Base-by-base conservation (phyloP, 2,888 invertebrate genomes). In the Vanessa cardui region DNA sequence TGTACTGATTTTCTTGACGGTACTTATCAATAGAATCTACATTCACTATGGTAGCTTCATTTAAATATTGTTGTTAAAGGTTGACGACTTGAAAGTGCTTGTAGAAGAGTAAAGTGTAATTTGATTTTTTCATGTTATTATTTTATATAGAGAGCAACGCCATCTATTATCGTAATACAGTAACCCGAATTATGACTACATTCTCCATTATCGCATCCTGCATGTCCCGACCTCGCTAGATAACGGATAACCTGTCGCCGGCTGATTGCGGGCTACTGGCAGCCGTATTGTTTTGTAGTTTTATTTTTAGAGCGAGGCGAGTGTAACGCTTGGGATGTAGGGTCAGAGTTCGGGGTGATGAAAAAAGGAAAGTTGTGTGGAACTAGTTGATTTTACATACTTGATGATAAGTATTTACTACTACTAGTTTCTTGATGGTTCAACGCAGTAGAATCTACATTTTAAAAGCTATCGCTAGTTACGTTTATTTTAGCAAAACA, bases 191-290 rank as follows among this genome's bases (percentile, higher is more conserved):
- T 58, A 39, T 46, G 39, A 21, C 9, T 31, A 16, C 16, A 58
- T 16, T 49, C 21, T 64, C 47, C 15, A 39, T 61, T 68, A 62
- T 59, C 67, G 26, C 70, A 68, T 67, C 64, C 68, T 68, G 70
- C 64, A 44, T 20, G 58, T 64, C 46, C 63, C 49, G 71, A 71
- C 68, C 71, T 66, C 68, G 12, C 66, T 21, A 69, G 63, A 69
- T 66, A 69, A 49, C 50, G 18, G 71, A 69, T 71, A 71, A 66
- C 69, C 69, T 71, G 66, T 71, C 69, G 46, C 62, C 64, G 62
- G 56, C 54, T 33, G 66, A 69, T 66, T 52, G 68, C 45, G 45
- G 45, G 46, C 16, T 39, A 39, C 39, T 39, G 12, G 39, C 60
- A 47, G 64, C 50, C 54, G 52, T 56, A 44, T 64, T 70, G 64